These are phyloP conservation scores for Colaptes auratus DNA, from an alignment of 2,113 vertebrate genomes.

Conservation along the genomic window DNA sequence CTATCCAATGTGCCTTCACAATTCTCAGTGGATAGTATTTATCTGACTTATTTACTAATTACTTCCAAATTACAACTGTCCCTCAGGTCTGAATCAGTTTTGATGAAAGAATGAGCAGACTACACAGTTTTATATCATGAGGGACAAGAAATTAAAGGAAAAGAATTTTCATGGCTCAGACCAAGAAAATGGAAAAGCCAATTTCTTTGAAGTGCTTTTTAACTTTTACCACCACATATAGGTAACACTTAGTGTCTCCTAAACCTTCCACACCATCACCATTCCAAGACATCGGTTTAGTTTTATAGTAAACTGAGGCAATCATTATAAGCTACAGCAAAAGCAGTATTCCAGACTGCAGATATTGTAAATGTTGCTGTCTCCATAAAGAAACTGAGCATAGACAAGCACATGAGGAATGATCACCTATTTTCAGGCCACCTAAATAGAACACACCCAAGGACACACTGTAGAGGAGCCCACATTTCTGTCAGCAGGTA, in stretches of 20 bases:
- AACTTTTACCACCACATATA: background rate
- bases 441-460: slow-evolving; percentile 29
- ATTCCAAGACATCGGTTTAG: background rate
- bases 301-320: background rate
- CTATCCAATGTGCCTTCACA: slow-evolving; percentile 1
- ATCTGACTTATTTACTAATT: slow-evolving; percentile 68
- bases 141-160: slow-evolving; percentile 19
- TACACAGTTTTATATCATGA: background rate
- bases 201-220: background rate
- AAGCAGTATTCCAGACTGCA: slow-evolving; percentile 16
- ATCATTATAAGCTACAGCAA: slow-evolving; percentile 11
- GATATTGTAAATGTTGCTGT: slow-evolving; percentile 36
- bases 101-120: slow-evolving; percentile 27
- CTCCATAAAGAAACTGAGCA: slow-evolving; percentile 5
- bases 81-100: slow-evolving; percentile 51
- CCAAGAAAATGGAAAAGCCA: background rate
- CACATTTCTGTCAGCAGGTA: background rate
- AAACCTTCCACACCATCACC: background rate
- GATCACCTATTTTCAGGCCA: slow-evolving; percentile 32
- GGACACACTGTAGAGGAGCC: background rate
- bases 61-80: slow-evolving; percentile 43
- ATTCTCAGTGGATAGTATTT: slow-evolving; percentile 53
- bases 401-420: slow-evolving; percentile 9
- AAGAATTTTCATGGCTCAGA: background rate
- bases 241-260: background rate